Conservation (phyloP, 2,888 invertebrate genomes). For the Abscondita cerata region DNA sequence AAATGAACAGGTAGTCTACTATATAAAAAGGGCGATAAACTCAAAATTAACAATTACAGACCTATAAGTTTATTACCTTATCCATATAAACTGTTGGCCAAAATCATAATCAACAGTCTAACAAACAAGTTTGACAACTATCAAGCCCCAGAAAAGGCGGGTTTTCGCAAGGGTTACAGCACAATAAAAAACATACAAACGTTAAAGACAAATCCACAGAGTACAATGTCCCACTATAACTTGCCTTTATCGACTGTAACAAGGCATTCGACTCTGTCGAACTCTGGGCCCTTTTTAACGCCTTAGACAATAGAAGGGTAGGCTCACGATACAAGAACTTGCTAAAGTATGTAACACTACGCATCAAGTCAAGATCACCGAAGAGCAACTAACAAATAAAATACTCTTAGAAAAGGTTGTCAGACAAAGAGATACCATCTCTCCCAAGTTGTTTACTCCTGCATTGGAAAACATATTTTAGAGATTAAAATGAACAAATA, state of each 20-base stretch:
- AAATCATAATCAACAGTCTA: neutral
- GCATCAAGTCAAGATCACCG: no score
- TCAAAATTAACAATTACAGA: slow-evolving; percentile 1
- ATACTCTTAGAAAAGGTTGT: no score
- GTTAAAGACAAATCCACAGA: slow-evolving; percentile 27
- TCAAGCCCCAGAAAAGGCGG: slow-evolving; percentile 34
- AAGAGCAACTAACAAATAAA: no score
- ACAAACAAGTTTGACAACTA: neutral
- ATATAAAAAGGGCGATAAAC: neutral
- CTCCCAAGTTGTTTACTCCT: no score
- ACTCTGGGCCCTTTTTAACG: slow-evolving; percentile 32
- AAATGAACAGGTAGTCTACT: neutral
- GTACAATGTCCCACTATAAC: slow-evolving; percentile 29
- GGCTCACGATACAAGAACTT: neutral
- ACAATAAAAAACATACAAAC: slow-evolving; percentile 28
- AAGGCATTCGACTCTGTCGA: slow-evolving; percentile 35
- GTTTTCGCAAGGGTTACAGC: neutral
- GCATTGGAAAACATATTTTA: no score
- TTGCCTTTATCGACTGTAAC: slow-evolving; percentile 35
- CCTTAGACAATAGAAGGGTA: slow-evolving; percentile 25
- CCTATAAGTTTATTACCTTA: slow-evolving; percentile 1
- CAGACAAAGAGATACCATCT: no score
- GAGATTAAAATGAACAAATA: no score
- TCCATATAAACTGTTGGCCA: neutral
- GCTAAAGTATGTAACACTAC: no score